These are phyloP conservation scores for Oreochromis tanganicae DNA, from an alignment of 2,113 vertebrate genomes.

Conservation along the genomic window DNA sequence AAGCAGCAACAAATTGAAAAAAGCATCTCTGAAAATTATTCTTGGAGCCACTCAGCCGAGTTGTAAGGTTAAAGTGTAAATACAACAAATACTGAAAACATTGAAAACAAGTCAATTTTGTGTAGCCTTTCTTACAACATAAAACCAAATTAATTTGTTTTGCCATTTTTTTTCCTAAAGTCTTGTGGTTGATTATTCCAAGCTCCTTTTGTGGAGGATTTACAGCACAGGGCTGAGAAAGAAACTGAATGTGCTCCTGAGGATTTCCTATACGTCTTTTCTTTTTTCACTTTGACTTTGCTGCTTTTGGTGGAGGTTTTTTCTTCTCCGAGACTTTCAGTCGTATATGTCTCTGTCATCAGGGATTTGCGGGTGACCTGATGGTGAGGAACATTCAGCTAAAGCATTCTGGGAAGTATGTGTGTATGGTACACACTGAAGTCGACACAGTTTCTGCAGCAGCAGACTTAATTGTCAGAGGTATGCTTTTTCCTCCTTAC, in stretches of 20 bases:
- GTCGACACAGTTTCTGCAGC: slow-evolving; percentile 82
- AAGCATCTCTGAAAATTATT: background rate
- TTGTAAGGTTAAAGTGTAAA: background rate
- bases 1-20: background rate
- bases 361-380: slow-evolving; percentile 86
- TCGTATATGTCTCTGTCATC: background rate
- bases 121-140: background rate
- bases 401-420: slow-evolving; percentile 84
- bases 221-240: background rate
- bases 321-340: background rate
- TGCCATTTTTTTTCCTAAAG: background rate
- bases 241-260: background rate
- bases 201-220: background rate
- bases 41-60: background rate
- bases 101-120: background rate
- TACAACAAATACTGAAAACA: background rate
- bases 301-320: background rate
- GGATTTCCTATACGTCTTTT: background rate
- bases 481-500: slow-evolving; percentile 57
- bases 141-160: slow-evolving; percentile 16
- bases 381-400: slow-evolving; percentile 89
- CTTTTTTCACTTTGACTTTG: background rate
- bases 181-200: background rate
- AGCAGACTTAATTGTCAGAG: slow-evolving; percentile 83
- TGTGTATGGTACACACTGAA: slow-evolving; percentile 81